Evolutionary conservation across 1,140 invertebrate genomes (phyloP), one percentile per base, ranked within the genome.

Genomic region (Thalassaphorura encarpata): DNA sequence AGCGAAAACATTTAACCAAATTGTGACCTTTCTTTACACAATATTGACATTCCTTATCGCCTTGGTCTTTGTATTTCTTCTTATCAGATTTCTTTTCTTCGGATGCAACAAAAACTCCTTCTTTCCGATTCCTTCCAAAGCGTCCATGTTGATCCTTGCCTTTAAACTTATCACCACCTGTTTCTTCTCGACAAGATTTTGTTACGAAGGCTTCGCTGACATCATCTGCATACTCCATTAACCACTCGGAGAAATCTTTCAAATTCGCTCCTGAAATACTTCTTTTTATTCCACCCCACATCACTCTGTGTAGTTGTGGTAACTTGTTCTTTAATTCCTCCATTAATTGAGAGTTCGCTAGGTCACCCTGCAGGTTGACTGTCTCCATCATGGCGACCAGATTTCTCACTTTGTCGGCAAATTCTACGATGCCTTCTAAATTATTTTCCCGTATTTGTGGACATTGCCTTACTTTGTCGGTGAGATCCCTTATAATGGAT

Each of bases 241-340:
- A n/a, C 28, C 27, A 36, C 6, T 51, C 23, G 4, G 13, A 18
- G n/a, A 31, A 51, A 19, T 18, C 31, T 16, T 18, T 51, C 11
- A 36, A 21, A 16, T 11, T 13, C 15, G 11, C 24, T 36, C 5
- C 16, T 18, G 5, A 13, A 11, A 11, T 31, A 6, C n/a, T 45
- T 45, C 18, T 33, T 16, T 26, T 4, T 3, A 3, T 33, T 29
- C 46, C 2, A 6, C 5, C 46, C 43, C 54, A 55, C 8, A 23
- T 24, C 16, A 55, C 19, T 26, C 39, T 11, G 5, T n/a, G 3
- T 5, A 23, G 6, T 3, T 2, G 3, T 39, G 54, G 54, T 16
- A 56, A 24, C 21, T 56, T 56, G 3, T n/a, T 23, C n/a, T 13
- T 29, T 2, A 56, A 26, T 43, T 56, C 54, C 27, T 50, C n/a